Base-by-base conservation (phyloP, 2,888 invertebrate genomes). In the Dendrolimus pini region DNA sequence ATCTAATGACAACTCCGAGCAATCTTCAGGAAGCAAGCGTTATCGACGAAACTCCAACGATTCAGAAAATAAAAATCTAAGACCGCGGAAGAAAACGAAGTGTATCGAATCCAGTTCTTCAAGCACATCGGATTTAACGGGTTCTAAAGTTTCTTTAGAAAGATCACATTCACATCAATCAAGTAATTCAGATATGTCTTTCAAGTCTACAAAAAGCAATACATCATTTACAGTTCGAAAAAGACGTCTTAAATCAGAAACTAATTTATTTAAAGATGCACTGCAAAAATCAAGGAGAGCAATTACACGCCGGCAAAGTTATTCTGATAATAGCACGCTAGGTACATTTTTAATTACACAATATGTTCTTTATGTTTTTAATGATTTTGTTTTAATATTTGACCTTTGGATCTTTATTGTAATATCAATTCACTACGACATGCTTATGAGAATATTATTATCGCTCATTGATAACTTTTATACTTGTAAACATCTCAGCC, bases 151-250 rank as follows among this genome's bases (percentile, higher is more conserved):
- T 18, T 61, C 68, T 7, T 41, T 67, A 42, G 67, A 59, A n/a
- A 64, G 66, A 47, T 71, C 72, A n/a, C 58, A 64, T 9, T 74
- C 77, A 2, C 74, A 73, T 60, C 72, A 70, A 30, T 82, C 82
- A 13, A 85, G 88, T 55, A 74, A 75, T 57, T 87, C 87, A 7
- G 87, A 87, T 30, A 65, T 69, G 42, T 90, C 89, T 2, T 90
- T 89, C 64, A 90, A 89, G 68, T 89, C 89, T 1, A 68, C 84
- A 14, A 81, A 77, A 59, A 89, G 85, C 59, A 86, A 81, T 60
- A 76, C 77, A 61, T 84, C 88, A 2, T 83, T 68, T 54, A 89
- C 85, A 77, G 72, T 83, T 41, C 79, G 81, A 52, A 89, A 87
- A 65, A 83, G 85, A 70, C 73, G 83, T 57, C 61, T 77, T 57